A percentile compares a stretch with the other conserved stretches of the same genome.
These are phyloP conservation scores for Schizothorax lantsangensis DNA, from an alignment of 2,797 vertebrate species.

Conservation along the genomic window DNA sequence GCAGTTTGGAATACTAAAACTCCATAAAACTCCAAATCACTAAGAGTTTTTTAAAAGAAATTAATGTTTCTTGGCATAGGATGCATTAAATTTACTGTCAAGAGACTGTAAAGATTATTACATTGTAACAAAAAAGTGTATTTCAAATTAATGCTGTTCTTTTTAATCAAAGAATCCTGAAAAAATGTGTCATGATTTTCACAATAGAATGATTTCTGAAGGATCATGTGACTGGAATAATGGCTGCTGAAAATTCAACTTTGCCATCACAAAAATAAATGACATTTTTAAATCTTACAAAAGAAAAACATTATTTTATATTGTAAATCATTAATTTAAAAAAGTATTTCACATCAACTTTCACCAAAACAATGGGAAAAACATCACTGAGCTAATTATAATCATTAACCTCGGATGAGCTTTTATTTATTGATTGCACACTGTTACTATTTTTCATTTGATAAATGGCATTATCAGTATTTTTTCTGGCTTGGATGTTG, in stretches of 20 bases:
- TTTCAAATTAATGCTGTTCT: neutral
- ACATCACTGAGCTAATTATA: constrained; percentile 9
- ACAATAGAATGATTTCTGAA: neutral
- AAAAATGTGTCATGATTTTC: neutral
- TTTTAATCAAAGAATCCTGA: neutral
- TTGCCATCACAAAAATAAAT: neutral
- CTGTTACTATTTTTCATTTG: neutral
- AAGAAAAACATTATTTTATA: neutral
- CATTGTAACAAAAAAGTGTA: neutral
- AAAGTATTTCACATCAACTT: neutral
- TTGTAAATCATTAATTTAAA: neutral
- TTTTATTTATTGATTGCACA: neutral
- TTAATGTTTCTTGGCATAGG: neutral
- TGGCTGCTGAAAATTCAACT: neutral
- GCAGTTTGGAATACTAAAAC: neutral
- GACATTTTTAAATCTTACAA: neutral
- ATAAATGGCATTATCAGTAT: constrained; percentile 9
- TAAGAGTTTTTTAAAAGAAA: neutral
- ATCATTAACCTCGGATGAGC: neutral
- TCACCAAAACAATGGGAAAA: neutral
- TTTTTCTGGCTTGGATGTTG: neutral
- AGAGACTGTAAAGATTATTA: neutral
- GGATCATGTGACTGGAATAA: neutral
- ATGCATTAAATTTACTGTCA: neutral
- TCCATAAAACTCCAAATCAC: neutral